Conservation (phyloP, 2,888 invertebrate species). For the Nephrotoma appendiculata region DNA sequence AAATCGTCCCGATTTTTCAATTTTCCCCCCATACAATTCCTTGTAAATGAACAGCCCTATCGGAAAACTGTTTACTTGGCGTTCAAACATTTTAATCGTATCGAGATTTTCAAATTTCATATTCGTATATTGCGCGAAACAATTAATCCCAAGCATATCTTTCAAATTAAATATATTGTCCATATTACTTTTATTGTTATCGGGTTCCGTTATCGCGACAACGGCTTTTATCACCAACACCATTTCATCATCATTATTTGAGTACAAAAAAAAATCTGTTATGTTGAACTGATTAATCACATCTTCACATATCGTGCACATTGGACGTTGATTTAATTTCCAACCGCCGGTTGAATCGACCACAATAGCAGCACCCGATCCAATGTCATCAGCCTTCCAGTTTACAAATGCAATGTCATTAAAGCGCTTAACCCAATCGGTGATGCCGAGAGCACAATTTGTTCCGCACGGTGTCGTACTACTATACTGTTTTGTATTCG, state of each 20-base stretch:
- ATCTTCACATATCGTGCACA: not conserved
- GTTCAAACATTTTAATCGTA: not conserved
- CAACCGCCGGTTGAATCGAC: not conserved
- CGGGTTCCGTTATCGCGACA: not conserved
- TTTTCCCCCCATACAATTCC: not conserved
- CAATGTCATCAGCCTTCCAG: not conserved
- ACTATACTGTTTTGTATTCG: not conserved
- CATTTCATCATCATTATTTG: not conserved
- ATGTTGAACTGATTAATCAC: not conserved
- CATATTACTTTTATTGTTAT: not conserved
- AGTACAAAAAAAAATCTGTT: not conserved
- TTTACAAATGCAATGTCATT: not conserved
- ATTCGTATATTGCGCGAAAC: not conserved
- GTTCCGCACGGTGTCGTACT: not conserved
- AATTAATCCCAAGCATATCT: not conserved
- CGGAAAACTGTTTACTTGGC: not conserved
- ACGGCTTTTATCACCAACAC: not conserved
- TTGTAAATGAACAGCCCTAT: not conserved
- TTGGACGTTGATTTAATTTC: not conserved
- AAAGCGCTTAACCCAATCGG: not conserved
- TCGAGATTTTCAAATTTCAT: not conserved
- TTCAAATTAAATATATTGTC: not conserved
- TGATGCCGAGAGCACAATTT: not conserved
- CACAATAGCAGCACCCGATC: not conserved
- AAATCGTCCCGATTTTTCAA: slow-evolving; percentile 35